Evolutionary conservation across 2,113 vertebrate species (phyloP), one percentile per base, ranked within the genome.

Genomic region (Rattus rattus): DNA sequence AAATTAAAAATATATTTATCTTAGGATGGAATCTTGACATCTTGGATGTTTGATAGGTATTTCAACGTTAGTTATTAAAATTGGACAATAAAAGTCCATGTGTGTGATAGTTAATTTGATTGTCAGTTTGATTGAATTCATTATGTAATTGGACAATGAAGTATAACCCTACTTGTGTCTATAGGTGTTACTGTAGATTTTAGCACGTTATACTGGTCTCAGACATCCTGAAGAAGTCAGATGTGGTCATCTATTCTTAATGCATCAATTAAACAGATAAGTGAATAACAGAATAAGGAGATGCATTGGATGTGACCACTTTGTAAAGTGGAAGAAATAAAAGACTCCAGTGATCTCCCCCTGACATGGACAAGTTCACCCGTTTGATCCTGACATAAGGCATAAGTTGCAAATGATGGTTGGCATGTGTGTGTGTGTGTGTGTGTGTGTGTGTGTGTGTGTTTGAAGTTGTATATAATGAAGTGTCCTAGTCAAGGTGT

Each of bases 301-400:
- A 11, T 87, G 7, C 36, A 52, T 16, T 87, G 1, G 5, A 67
- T 36, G 19, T 87, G 19, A 49, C 24, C 7, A 65, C 59, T 65
- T 24, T 69, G 28, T 49, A 65, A 69, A 86, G 16, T 33, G 5
- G 63, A 22, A 86, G 24, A 86, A 49, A 49, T 69, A 69, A 36
- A 33, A 65, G 63, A 17, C 17, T 69, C 28, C 43, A 52, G 63
- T 14, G 47, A 52, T 19, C 19, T 69, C 2, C 17, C 19, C n/a
- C 17, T 3, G 0, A 2, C 30, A 67, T 30, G 14, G 1, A 28
- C 16, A 63, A 2, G 1, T 20, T 69, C 63, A 20, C 16, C 1
- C n/a, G 8, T 30, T 52, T 24, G 65, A 63, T 70, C 33, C 33
- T 22, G 10, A 69, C 5, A 54, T 70, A 47, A 87, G 1, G 2